phyloP scores from a whole-genome alignment of 1,140 invertebrate genomes.

The Arctopsyche grandis region DNA sequence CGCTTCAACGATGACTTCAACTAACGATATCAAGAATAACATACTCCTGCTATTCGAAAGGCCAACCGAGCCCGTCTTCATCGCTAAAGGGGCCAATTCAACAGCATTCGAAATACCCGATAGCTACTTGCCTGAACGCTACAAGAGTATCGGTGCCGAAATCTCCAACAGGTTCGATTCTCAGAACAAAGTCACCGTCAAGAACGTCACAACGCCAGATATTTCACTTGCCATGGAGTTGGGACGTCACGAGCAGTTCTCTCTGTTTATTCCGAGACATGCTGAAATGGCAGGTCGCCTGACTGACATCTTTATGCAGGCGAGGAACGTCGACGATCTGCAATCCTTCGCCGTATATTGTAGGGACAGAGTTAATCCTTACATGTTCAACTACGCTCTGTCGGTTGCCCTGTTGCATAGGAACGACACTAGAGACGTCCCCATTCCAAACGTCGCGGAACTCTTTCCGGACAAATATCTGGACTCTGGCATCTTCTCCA shows the following conservation, averaged over 20 bases:
- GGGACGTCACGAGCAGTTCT: constrained; percentile 75
- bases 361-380: constrained; percentile 78
- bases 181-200: constrained; percentile 67
- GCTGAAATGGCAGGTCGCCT: constrained; percentile 73
- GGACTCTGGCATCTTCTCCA: constrained; percentile 74
- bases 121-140: constrained; percentile 69
- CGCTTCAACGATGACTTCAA: constrained; percentile 39
- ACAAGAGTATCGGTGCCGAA: constrained; percentile 67
- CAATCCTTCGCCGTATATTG: constrained; percentile 75
- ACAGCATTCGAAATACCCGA: constrained; percentile 73
- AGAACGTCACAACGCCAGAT: constrained; percentile 75
- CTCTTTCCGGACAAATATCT: constrained; percentile 83
- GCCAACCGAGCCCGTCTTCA: constrained; percentile 78
- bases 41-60: constrained; percentile 75
- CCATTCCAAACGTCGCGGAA: constrained; percentile 75
- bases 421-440: constrained; percentile 75
- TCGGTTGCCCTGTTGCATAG: constrained; percentile 80
- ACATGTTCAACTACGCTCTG: constrained; percentile 80
- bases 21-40: background rate
- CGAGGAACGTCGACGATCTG: constrained; percentile 77
- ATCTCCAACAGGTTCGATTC: constrained; percentile 68
- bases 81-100: constrained; percentile 72
- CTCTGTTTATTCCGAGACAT: constrained; percentile 79
- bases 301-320: constrained; percentile 78
- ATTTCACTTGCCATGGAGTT: constrained; percentile 73